Conservation (phyloP, 2,888 invertebrate species). For the Temnothorax rugatulus region DNA sequence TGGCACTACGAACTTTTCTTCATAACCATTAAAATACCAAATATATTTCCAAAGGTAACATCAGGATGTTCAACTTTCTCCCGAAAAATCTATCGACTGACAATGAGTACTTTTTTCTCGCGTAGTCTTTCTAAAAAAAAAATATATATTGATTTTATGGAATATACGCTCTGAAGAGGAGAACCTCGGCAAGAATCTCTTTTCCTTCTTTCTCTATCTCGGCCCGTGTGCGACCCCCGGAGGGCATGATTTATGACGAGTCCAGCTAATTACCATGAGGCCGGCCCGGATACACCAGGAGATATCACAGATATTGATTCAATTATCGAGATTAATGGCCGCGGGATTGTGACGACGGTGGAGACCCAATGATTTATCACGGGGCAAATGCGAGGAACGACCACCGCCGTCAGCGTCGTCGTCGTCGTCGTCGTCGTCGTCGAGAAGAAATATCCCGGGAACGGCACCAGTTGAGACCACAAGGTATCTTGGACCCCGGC, state of each 20-base stretch:
- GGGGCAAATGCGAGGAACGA: slow-evolving; percentile 52
- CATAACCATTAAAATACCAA: not conserved
- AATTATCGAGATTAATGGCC: slow-evolving; percentile 84
- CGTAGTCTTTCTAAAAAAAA: not conserved
- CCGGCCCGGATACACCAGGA: slow-evolving; percentile 73
- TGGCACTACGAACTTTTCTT: not conserved
- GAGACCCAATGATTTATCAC: slow-evolving; percentile 75
- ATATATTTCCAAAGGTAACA: not conserved
- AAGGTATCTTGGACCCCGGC: slow-evolving; percentile 60
- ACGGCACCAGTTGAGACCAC: slow-evolving; percentile 19
- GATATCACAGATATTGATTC: slow-evolving; percentile 83
- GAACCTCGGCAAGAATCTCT: not conserved
- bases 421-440: slow-evolving; percentile 57
- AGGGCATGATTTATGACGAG: slow-evolving; percentile 77
- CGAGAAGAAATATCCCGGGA: slow-evolving; percentile 43
- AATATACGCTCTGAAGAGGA: not conserved
- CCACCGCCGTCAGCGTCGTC: slow-evolving; percentile 23
- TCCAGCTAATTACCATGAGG: slow-evolving; percentile 76
- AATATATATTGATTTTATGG: slow-evolving; percentile 52
- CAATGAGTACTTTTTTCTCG: slow-evolving; percentile 2
- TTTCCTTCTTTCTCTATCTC: slow-evolving; percentile 5
- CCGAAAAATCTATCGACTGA: not conserved
- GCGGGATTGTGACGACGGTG: slow-evolving; percentile 73
- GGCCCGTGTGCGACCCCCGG: slow-evolving; percentile 59
- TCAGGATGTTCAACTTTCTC: not conserved